phyloP scores from a whole-genome alignment of 2,888 invertebrate genomes.

The Nephrotoma appendiculata region DNA sequence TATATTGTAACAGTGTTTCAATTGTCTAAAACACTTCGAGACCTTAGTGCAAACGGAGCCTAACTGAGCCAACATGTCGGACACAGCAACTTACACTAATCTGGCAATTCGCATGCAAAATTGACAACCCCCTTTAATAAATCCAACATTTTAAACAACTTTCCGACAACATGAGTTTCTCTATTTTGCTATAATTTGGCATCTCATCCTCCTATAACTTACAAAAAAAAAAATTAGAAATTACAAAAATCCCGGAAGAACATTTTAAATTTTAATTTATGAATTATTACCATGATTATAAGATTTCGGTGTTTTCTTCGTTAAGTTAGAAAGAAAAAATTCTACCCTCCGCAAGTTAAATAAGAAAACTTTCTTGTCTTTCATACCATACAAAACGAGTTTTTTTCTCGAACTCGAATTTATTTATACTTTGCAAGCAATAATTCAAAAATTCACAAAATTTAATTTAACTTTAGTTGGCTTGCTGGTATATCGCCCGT shows the following conservation, averaged over 20 bases:
- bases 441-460: neutral
- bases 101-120: no score
- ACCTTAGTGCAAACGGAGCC: no score
- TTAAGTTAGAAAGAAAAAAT: neutral
- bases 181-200: no score
- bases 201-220: no score
- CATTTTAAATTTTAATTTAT: neutral
- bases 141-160: no score
- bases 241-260: neutral
- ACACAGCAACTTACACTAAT: no score
- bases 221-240: neutral
- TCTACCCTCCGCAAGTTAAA: neutral
- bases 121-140: no score
- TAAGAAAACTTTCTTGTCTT: neutral
- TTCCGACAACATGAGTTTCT: no score
- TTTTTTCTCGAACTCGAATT: neutral
- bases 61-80: no score
- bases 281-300: neutral
- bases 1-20: no score
- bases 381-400: neutral
- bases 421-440: neutral
- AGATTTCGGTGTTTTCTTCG: neutral
- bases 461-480: neutral
- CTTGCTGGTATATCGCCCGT: neutral
- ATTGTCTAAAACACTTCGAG: no score